Evolutionary conservation across 2,888 invertebrate species (phyloP).

Genomic region (Lathronympha strigana): DNA sequence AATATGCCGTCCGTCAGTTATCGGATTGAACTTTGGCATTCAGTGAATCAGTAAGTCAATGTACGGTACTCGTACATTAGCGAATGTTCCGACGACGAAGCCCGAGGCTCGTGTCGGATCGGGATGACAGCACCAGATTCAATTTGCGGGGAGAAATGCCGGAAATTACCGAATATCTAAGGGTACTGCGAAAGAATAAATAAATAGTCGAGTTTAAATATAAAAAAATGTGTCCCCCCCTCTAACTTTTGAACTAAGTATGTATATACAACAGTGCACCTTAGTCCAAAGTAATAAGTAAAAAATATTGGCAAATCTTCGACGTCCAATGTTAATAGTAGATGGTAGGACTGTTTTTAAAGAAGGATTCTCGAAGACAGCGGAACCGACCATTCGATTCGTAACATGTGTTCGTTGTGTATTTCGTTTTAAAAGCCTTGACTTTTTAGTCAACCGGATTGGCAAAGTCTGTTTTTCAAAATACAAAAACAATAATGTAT

Average conservation of each 20-base stretch:
- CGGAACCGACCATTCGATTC: too few relatives aligned
- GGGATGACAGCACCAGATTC: slow-evolving; percentile 22
- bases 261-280: background rate
- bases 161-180: slow-evolving; percentile 21
- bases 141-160: slow-evolving; percentile 20
- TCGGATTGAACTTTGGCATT: background rate
- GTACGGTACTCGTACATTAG: background rate
- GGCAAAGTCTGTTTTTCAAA: too few relatives aligned
- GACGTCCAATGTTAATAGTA: too few relatives aligned
- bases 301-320: background rate
- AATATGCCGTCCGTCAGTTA: background rate
- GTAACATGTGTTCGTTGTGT: too few relatives aligned
- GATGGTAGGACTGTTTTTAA: too few relatives aligned
- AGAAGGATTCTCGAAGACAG: too few relatives aligned
- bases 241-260: too few relatives aligned
- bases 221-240: too few relatives aligned
- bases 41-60: slow-evolving; percentile 2
- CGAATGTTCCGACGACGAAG: slow-evolving; percentile 13
- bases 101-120: slow-evolving; percentile 7
- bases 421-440: too few relatives aligned
- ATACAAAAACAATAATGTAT: too few relatives aligned
- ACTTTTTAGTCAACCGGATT: too few relatives aligned
- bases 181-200: background rate
- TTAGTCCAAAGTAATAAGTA: background rate
- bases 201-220: background rate